Conservation (phyloP, 2,113 vertebrate genomes). For the Sterrhoptilus dennistouni region DNA sequence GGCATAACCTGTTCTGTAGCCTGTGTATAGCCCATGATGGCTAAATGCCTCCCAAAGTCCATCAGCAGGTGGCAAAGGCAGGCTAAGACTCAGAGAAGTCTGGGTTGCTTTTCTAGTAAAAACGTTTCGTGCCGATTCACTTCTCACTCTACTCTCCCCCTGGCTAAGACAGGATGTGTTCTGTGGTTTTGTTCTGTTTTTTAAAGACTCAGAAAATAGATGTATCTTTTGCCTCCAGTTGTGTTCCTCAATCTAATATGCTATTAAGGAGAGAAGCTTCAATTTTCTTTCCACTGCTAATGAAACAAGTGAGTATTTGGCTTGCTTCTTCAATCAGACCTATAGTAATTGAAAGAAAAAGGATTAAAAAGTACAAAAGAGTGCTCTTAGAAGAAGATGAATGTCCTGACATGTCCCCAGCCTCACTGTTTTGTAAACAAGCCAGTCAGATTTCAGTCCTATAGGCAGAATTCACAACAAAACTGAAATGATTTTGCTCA, state of each 20-base stretch:
- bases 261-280: background rate
- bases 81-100: background rate
- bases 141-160: background rate
- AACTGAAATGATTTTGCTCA: background rate
- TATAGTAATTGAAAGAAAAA: background rate
- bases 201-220: background rate
- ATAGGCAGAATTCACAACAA: background rate
- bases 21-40: rapidly evolving
- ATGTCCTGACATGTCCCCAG: background rate
- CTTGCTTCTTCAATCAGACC: background rate
- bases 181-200: background rate
- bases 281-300: background rate
- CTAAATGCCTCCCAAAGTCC: background rate
- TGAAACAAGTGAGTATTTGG: background rate
- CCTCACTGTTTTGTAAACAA: background rate
- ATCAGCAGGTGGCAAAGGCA: background rate
- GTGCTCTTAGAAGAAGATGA: background rate
- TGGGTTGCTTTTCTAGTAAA: background rate
- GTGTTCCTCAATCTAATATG: background rate
- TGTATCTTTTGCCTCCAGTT: background rate
- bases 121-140: background rate
- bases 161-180: background rate
- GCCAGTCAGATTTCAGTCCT: background rate
- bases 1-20: background rate
- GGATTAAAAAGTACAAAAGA: background rate